Evolutionary conservation across 2,113 vertebrate genomes (phyloP), one percentile per base, ranked within the genome.

Genomic region (Lophius piscatorius): DNA sequence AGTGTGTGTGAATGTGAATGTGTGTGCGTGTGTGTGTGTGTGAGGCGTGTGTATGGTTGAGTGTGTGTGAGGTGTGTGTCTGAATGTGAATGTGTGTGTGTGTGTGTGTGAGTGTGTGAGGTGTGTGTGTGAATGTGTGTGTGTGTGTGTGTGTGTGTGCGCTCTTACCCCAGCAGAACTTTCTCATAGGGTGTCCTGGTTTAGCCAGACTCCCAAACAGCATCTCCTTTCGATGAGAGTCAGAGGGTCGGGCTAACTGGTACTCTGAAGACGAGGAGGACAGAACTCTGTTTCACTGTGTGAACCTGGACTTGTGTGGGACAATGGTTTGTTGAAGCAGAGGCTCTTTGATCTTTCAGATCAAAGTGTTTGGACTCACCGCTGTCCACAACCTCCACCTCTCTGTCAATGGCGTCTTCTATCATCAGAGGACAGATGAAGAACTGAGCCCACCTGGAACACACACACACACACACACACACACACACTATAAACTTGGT

Each of bases 391-490:
- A 95, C 96, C 80, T 99, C 96, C 22, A 98, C 95, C 85, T 99
- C 97, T 55, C 97, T 86, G 80, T 97, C 95, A 70, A 98, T 92
- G 12, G 96, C 94, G 60, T 99, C 95, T 61, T 94, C 92, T 21
- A 96, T 95, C 96, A 99, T 97, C 54, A 99, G 88, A 0, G 97
- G 97, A 49, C 95, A 93, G 76, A 98, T 94, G 60, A 99, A 98
- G 87, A 99, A 99, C 40, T 98, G 96, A 24, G 95, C 96, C 97
- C 97, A 99, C 69, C 97, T 99, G 85, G 16, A 57, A 67, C 13
- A 49, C 20, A 61, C 4, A 57, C 11, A 42, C 9, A 16, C 22
- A 34, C 24, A 42, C 36, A 48, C 36, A 55, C 48, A 50, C 14
- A n/a, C n/a, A n/a, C n/a, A n/a, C n/a, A n/a, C n/a, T n/a, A n/a